Conservation (phyloP, 2,888 invertebrate genomes). For the Polia nebulosa region DNA sequence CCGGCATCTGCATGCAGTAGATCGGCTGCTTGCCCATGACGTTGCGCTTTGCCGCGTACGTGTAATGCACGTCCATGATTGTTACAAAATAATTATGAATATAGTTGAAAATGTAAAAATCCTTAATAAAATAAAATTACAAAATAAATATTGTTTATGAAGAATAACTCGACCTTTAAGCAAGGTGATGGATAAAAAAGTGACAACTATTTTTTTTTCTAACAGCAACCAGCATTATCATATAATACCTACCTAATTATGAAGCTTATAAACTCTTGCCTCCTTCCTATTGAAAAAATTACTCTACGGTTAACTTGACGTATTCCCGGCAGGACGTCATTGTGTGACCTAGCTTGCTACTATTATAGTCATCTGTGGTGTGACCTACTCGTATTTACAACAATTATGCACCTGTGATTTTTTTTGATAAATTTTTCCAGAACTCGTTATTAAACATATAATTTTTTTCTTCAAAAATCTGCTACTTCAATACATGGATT, state of each 20-base stretch:
- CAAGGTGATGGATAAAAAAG: neutral
- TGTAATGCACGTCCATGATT: slow-evolving; percentile 77
- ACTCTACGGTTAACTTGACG: too few relatives aligned
- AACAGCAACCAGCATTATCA: neutral
- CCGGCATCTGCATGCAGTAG: slow-evolving; percentile 79
- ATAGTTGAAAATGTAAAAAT: slow-evolving; percentile 10
- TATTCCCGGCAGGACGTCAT: too few relatives aligned
- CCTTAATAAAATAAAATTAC: slow-evolving; percentile 1
- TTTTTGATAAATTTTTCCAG: too few relatives aligned
- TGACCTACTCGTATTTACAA: too few relatives aligned
- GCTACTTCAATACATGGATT: too few relatives aligned
- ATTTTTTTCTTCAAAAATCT: too few relatives aligned
- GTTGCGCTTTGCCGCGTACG: slow-evolving; percentile 84
- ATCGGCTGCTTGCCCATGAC: slow-evolving; percentile 87
- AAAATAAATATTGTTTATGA: neutral
- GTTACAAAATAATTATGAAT: neutral
- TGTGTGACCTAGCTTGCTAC: too few relatives aligned
- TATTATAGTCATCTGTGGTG: too few relatives aligned
- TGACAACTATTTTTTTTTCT: too few relatives aligned
- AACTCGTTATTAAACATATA: too few relatives aligned
- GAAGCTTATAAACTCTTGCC: neutral
- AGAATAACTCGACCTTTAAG: neutral
- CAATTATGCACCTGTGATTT: too few relatives aligned
- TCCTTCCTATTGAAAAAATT: too few relatives aligned
- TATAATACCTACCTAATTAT: neutral